phyloP scores from a whole-genome alignment of 2,797 vertebrate species.

The Tapera naevia region DNA sequence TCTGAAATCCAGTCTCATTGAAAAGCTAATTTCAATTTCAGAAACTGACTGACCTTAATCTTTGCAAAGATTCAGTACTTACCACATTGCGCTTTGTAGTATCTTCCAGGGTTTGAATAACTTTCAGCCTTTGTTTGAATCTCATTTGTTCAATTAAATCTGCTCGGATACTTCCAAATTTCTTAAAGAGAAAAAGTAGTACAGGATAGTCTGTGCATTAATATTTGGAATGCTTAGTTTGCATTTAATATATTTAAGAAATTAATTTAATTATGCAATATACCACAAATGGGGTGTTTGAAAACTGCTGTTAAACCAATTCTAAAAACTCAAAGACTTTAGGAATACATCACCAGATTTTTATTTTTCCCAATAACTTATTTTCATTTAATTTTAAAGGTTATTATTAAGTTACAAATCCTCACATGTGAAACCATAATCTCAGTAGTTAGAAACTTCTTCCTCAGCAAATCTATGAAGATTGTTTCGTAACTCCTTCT shows the following conservation, averaged over 20 bases:
- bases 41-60: neutral
- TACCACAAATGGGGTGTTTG: neutral
- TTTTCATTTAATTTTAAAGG: neutral
- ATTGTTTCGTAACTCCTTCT: neutral
- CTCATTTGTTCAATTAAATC: conserved; percentile 98
- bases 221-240: neutral
- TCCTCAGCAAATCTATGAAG: neutral
- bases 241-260: neutral
- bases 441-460: neutral
- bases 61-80: conserved; percentile 14
- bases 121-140: conserved; percentile 95
- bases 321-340: neutral
- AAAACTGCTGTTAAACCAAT: neutral
- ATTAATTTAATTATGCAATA: neutral
- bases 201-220: neutral
- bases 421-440: neutral
- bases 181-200: conserved; percentile 74
- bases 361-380: neutral
- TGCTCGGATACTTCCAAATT: conserved; percentile 93
- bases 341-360: neutral
- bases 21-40: neutral
- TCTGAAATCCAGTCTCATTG: neutral
- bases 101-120: conserved; percentile 97
- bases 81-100: conserved; percentile 98
- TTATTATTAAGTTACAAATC: neutral